phyloP scores from a whole-genome alignment of 1,140 invertebrate genomes.

The Chrysopa pallens region DNA sequence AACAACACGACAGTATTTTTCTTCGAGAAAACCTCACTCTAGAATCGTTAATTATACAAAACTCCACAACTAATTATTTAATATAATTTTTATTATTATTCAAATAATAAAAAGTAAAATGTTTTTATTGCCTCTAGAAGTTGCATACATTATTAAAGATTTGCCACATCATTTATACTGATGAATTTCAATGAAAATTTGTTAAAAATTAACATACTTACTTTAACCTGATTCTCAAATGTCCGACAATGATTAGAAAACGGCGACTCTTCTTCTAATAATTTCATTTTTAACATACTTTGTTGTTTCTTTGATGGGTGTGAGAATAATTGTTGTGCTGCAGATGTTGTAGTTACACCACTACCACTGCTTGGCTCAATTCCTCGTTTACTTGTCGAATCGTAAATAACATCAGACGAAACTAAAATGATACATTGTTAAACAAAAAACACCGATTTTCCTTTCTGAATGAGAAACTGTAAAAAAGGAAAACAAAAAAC shows the following conservation, averaged over 20 bases:
- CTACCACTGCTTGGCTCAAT: background rate
- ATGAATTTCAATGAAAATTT: too few species aligned
- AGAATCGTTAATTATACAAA: too few species aligned
- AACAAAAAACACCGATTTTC: background rate
- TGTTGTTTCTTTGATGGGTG: conserved; percentile 26
- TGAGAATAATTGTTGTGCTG: conserved; percentile 34
- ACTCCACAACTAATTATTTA: too few species aligned
- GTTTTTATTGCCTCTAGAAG: too few species aligned
- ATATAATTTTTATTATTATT: too few species aligned
- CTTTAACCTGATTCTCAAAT: conserved; percentile 41
- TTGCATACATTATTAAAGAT: too few species aligned
- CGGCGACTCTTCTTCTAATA: conserved; percentile 31
- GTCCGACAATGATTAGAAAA: conserved; percentile 46
- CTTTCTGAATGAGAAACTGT: too few species aligned
- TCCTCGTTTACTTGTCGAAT: background rate
- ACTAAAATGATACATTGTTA: background rate
- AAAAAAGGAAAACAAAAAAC: too few species aligned
- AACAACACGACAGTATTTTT: too few species aligned
- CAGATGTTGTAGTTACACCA: conserved; percentile 26
- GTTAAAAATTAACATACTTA: conserved; percentile 6
- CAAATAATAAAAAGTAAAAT: too few species aligned
- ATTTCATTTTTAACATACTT: conserved; percentile 22
- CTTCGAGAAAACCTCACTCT: too few species aligned
- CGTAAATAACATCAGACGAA: background rate
- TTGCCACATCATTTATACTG: too few species aligned